Conservation (phyloP, 2,113 vertebrate genomes). For the Mugil cephalus region DNA sequence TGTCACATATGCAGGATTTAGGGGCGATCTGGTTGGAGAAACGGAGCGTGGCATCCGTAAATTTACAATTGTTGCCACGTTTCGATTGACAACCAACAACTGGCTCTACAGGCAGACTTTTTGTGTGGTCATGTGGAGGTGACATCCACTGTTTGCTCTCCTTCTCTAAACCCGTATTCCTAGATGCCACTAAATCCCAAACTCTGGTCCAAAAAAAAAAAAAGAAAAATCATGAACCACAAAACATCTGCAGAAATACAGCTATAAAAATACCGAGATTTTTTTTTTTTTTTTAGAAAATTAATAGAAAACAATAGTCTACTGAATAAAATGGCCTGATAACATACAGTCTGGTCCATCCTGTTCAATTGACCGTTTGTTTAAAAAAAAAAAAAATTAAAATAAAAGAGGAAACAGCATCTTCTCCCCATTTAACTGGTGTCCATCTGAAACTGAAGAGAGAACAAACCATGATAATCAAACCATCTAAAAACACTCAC, state of each 20-base stretch:
- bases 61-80: too few relatives aligned
- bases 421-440: constrained; percentile 87
- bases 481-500: rapidly evolving
- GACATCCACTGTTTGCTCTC: too few relatives aligned
- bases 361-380: neutral
- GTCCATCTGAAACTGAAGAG: constrained; percentile 89
- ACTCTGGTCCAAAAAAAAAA: too few relatives aligned
- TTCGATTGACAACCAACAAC: too few relatives aligned
- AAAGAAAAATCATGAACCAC: constrained; percentile 15
- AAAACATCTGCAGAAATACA: constrained; percentile 46
- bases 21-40: too few relatives aligned
- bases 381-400: neutral
- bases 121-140: too few relatives aligned
- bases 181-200: too few relatives aligned
- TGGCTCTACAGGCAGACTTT: too few relatives aligned
- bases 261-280: constrained; percentile 57
- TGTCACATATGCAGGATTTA: neutral
- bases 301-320: constrained; percentile 43
- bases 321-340: constrained; percentile 84
- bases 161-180: too few relatives aligned
- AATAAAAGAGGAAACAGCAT: neutral
- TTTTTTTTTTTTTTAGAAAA: constrained; percentile 76
- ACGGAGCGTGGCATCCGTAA: too few relatives aligned
- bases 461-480: neutral
- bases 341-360: constrained; percentile 37